These are phyloP conservation scores for Calameuta filiformis DNA, from an alignment of 2,888 invertebrate genomes.

Conservation along the genomic window DNA sequence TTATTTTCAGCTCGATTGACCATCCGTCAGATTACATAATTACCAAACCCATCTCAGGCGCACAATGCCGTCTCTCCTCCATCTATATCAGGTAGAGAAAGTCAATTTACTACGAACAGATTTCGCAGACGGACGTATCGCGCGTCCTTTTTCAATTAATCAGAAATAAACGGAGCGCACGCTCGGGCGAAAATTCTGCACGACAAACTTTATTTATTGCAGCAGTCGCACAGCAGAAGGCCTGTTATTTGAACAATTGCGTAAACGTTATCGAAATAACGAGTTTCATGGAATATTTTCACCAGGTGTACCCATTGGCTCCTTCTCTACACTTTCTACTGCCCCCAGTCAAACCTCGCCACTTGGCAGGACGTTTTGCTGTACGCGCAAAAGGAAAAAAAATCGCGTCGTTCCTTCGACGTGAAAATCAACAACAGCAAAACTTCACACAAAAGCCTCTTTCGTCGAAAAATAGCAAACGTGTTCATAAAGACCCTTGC, in stretches of 20 bases:
- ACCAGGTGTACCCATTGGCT: no score
- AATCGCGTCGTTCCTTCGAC: no score
- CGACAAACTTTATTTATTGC: constrained; percentile 50
- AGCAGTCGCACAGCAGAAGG: not conserved
- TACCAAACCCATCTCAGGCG: not conserved
- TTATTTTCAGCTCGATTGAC: not conserved
- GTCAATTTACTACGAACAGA: not conserved
- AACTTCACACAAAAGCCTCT: not conserved
- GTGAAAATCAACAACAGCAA: no score
- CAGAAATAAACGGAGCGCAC: constrained; percentile 46
- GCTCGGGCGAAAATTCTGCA: constrained; percentile 32
- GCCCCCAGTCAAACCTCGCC: no score
- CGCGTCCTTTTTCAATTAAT: constrained; percentile 30
- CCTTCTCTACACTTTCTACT: no score
- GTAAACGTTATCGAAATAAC: no score
- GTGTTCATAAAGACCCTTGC: not conserved
- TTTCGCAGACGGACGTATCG: not conserved
- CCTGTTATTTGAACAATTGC: not conserved
- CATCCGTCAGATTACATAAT: not conserved
- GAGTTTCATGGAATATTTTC: no score
- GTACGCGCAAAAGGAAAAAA: no score
- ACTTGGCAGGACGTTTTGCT: no score
- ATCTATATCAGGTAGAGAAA: not conserved
- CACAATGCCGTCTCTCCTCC: not conserved
- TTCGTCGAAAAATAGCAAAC: not conserved